Base-by-base conservation (phyloP, 64 coral and sea anemone species). In the Stylophora pistillata region DNA sequence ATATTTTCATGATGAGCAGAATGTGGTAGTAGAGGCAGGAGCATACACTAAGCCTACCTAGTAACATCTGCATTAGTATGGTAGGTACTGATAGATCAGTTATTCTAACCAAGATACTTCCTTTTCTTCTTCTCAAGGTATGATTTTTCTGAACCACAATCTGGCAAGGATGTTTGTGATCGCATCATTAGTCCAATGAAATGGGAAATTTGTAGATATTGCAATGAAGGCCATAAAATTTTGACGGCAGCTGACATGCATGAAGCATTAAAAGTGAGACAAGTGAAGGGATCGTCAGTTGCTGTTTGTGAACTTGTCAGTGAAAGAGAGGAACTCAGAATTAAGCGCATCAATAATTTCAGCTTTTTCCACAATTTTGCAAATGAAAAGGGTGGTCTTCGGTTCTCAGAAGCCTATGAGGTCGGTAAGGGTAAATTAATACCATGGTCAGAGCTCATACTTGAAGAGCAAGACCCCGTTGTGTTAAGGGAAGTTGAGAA, bases 341-440 rank as follows among this genome's bases (percentile, higher is more conserved):
- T 69, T 18, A 85, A 85, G 41, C 60, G 72, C n/a, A n/a, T n/a
- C n/a, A n/a, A n/a, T n/a, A n/a, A n/a, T n/a, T 92, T 92, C 33
- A 78, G 89, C n/a, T 41, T 29, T 68, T 86, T 75, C 32, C 61
- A 77, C 79, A 93, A 93, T 81, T 81, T 89, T 85, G 16, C 30
- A 1, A 89, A 76, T 16, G 55, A 94, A 13, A 55, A 75, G 84
- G 87, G 78, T 12, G 79, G 81, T 16, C 76, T 89, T 41, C 81
- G 86, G 33, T 23, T 93, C 66, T 82, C 63, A 86, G 81, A 88
- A 32, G 79, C 55, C 15, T 93, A 93, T 82, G 33, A n/a, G 4
- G 56, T 82, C 34, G 83, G 84, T 13, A 10, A 21, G 12, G 84
- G 90, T 4, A 92, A 77, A 73, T 30, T 92, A 41, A 57, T 84